Percentiles rank a stretch among this genome's conserved stretches.
phyloP scores from a whole-genome alignment of 2,888 invertebrate genomes.

The Melipona beecheii region DNA sequence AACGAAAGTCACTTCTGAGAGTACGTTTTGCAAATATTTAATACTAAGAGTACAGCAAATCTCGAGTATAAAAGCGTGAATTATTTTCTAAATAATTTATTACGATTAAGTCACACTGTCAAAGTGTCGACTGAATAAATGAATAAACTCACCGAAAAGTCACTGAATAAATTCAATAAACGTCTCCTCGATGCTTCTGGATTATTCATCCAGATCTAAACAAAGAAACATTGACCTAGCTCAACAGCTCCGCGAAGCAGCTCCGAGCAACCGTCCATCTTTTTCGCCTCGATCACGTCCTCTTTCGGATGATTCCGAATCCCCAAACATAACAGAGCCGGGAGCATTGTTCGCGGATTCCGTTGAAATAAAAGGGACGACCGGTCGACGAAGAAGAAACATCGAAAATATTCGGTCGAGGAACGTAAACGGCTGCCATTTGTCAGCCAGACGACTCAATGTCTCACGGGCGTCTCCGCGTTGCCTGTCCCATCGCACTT shows the following conservation, averaged over 20 bases:
- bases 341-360: constrained; percentile 14
- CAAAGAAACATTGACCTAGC: constrained; percentile 24
- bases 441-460: constrained; percentile 48
- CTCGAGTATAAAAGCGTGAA: neutral
- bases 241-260: neutral
- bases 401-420: constrained; percentile 47
- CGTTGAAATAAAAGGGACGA: constrained; percentile 12
- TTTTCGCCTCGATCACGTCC: neutral
- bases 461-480: constrained; percentile 34
- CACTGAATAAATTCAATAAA: too few relatives aligned
- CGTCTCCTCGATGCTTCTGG: too few relatives aligned
- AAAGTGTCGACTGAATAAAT: neutral
- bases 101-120: neutral
- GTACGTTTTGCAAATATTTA: neutral
- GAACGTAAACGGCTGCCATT: constrained; percentile 44
- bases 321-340: constrained; percentile 12
- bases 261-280: neutral
- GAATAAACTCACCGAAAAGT: neutral
- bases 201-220: neutral
- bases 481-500: constrained; percentile 14
- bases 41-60: accelerated
- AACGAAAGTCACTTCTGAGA: too few relatives aligned
- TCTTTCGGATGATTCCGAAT: constrained; percentile 16
- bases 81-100: neutral
- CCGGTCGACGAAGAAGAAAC: neutral